Evolutionary conservation across 92 coral and sea anemone genomes (phyloP), one percentile per base, ranked within the genome.

Genomic region (Isaurus tuberculatus): DNA sequence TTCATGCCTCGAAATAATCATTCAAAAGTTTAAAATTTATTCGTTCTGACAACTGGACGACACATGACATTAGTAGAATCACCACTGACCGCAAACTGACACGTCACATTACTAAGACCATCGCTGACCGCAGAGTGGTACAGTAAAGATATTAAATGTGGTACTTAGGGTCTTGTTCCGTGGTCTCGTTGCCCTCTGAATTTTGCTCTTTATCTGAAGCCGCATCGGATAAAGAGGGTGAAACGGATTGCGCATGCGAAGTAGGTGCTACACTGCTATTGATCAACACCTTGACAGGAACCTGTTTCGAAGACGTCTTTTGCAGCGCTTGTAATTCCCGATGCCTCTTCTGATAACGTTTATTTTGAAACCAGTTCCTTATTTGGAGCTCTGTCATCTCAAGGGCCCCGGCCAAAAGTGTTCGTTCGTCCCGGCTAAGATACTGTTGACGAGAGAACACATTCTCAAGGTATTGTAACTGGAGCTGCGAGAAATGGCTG

Each of bases 331-430:
- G 92, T 9, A 85, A 55, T 37, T 89, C 81, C 30, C 97, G 88
- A 53, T 93, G 94, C 81, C 94, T 83, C 69, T 89, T 88, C 85
- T 93, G 97, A 79, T 93, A 93, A 58, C 97, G 66, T 49, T 89
- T 83, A 81, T 93, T 93, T 79, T 93, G 97, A 67, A 93, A 93
- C 97, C 97, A 93, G 90, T 93, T 93, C 70, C 97, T 66, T 70
- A 93, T 92, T 71, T 93, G 97, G 32, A 93, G 88, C 72, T 93
- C 97, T n/a, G 97, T 93, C 97, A 93, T 93, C 37, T 93, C 97
- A 85, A 93, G 84, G n/a, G 94, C 97, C 31, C 89, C 75, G 15
- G 97, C 97, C 70, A 93, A 61, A 16, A 93, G 88, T 31, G 97
- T 91, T 53, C 97, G 83, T 55, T 93, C 97, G 83, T 93, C 97